Evolutionary conservation across 2,113 vertebrate genomes (phyloP), one percentile per base, ranked within the genome.

Genomic region (Hyaena hyaena): DNA sequence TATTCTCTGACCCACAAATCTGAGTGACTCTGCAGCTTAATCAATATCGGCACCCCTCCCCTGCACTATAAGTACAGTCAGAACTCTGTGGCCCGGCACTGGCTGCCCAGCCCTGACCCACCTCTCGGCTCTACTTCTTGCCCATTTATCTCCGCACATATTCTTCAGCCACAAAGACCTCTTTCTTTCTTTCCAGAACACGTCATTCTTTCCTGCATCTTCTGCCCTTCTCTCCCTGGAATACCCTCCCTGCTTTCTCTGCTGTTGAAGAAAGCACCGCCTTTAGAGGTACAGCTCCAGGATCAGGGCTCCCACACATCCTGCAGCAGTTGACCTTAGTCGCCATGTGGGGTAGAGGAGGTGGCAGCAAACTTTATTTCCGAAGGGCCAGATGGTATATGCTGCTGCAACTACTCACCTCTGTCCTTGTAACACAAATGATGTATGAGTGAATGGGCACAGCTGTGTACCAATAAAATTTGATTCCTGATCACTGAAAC

Each of bases 401-500:
- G 12, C 7, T 63, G 28, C 28, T 24, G 28, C 65, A 35, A 10
- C 43, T 7, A 5, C 24, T 83, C n/a, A 5, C 3, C 19, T 88
- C 66, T 65, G 23, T 10, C 8, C 6, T 16, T 10, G 2, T 2
- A 21, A 69, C 7, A 61, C 21, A n/a, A 31, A 53, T 0, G 0
- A 15, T 4, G 4, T 3, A 3, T 31, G 10, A 39, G 4, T 17
- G 50, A 63, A 31, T 5, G 1, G 63, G 26, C 0, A 3, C 66
- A 68, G 15, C 10, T 16, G 10, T n/a, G 12, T 39, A 9, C 43
- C 82, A 35, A n/a, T 9, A 31, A 21, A 73, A n/a, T 39, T 73
- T 35, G 14, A 33, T 10, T 26, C 28, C n/a, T 53, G 35, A 39
- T 53, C 19, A 2, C 48, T 11, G 14, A 48, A 35, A n/a, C 69